Percentiles rank a stretch among this genome's conserved stretches.
These are phyloP conservation scores for Drosophila mauritiana DNA, from an alignment of 1,140 invertebrate species.

Conservation along the genomic window DNA sequence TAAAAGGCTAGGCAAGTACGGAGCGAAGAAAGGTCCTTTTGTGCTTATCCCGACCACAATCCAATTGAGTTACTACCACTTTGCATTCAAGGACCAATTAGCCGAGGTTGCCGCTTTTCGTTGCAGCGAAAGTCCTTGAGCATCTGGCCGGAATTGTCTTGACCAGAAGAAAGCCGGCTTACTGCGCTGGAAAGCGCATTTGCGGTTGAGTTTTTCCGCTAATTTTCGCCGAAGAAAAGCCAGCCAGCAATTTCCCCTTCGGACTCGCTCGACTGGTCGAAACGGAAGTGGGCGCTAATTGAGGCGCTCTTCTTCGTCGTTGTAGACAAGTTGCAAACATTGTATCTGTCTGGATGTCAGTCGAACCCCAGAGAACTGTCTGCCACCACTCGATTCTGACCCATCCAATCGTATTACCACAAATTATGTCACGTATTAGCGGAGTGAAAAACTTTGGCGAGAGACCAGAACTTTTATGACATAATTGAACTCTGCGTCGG, in stretches of 20 bases:
- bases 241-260: conserved; percentile 33
- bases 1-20: conserved; percentile 39
- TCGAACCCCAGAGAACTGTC: conserved; percentile 21
- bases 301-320: conserved; percentile 20
- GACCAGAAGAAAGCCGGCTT: conserved; percentile 17
- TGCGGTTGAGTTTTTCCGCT: conserved; percentile 29
- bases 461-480: conserved; percentile 63
- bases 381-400: conserved; percentile 34
- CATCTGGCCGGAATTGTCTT: conserved; percentile 24
- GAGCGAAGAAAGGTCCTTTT: conserved; percentile 15
- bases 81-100: conserved; percentile 73
- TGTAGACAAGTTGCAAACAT: conserved; percentile 13
- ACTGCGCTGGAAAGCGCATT: conserved; percentile 33
- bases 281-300: conserved; percentile 44
- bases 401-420: conserved; percentile 60
- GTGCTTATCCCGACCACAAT: conserved; percentile 1
- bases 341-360: conserved; percentile 8
- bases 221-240: conserved; percentile 31
- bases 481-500: conserved; percentile 54
- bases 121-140: conserved; percentile 25
- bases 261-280: conserved; percentile 14
- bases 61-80: conserved; percentile 55
- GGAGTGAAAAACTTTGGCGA: conserved; percentile 66
- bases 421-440: conserved; percentile 77
- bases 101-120: conserved; percentile 49